Conservation (phyloP, 2,113 vertebrate genomes). For the Sciurus niger region DNA sequence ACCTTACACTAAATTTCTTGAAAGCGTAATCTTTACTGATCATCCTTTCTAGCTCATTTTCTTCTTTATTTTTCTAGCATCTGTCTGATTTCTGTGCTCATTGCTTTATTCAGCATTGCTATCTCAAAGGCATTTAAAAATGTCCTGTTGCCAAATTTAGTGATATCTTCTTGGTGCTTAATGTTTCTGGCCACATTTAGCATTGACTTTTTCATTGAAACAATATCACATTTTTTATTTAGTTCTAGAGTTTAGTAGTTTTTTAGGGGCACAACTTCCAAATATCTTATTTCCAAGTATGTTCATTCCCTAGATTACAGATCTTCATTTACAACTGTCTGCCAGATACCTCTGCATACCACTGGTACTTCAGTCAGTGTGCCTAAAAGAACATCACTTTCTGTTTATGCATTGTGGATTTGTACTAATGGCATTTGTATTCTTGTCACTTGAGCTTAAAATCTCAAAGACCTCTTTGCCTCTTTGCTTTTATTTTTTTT, state of each 20-base stretch:
- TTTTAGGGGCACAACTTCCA: neutral
- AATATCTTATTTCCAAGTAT: neutral
- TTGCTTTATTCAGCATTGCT: constrained; percentile 30
- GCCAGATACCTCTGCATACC: neutral
- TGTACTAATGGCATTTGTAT: constrained; percentile 6
- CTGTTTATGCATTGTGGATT: neutral
- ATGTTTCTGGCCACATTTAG: neutral
- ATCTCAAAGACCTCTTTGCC: neutral
- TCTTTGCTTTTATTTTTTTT: neutral
- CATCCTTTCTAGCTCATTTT: neutral
- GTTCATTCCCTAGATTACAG: neutral
- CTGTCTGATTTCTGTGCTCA: neutral
- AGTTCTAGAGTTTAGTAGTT: constrained; percentile 6
- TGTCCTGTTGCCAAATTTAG: constrained; percentile 3
- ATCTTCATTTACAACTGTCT: neutral
- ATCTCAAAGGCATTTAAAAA: constrained; percentile 25
- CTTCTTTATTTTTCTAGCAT: constrained; percentile 1
- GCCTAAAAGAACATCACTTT: neutral
- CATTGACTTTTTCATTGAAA: constrained; percentile 22
- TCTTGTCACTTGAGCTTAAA: neutral
- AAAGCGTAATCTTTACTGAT: constrained; percentile 12
- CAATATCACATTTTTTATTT: neutral
- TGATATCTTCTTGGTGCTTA: neutral
- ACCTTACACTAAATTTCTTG: neutral
- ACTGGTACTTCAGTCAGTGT: neutral